These are phyloP conservation scores for Dermolepida albohirtum DNA, from an alignment of 2,888 invertebrate species.

Conservation along the genomic window DNA sequence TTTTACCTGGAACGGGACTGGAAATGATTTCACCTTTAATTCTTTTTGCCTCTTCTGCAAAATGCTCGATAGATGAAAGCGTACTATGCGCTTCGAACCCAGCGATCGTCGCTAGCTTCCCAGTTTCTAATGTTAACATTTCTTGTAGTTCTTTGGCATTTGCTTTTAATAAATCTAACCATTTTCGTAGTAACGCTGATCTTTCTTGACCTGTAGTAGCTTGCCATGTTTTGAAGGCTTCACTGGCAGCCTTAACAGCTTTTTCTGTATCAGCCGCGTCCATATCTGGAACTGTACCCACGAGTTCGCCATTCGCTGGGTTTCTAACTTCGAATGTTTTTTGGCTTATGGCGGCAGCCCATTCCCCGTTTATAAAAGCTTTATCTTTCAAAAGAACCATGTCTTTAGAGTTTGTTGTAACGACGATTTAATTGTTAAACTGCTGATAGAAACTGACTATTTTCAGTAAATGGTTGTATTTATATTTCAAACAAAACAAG, in stretches of 20 bases:
- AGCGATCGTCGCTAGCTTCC: slow-evolving; percentile 91
- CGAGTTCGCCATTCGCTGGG: slow-evolving; percentile 76
- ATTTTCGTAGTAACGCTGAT: slow-evolving; percentile 75
- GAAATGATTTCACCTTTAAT: slow-evolving; percentile 84
- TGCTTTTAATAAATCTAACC: slow-evolving; percentile 81
- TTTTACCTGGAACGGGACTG: slow-evolving; percentile 78
- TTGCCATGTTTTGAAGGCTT: slow-evolving; percentile 84
- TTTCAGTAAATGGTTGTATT: no score
- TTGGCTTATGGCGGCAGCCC: no score
- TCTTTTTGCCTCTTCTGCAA: slow-evolving; percentile 91
- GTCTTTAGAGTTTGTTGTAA: no score
- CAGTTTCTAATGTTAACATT: slow-evolving; percentile 86
- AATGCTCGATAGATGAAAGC: slow-evolving; percentile 95
- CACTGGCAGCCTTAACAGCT: slow-evolving; percentile 81
- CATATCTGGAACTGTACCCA: slow-evolving; percentile 89
- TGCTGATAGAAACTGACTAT: no score
- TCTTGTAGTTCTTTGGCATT: slow-evolving; percentile 80
- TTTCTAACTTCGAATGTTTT: no score
- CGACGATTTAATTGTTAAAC: no score
- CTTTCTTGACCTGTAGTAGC: slow-evolving; percentile 83
- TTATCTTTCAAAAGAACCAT: no score
- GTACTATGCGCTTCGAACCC: slow-evolving; percentile 91
- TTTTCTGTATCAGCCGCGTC: slow-evolving; percentile 75
- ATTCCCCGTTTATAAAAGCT: no score
- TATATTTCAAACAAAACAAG: no score